Percentiles rank a stretch among this genome's conserved stretches.
phyloP scores from a whole-genome alignment of 2,888 invertebrate genomes.

The Scaptomyza reducta region DNA sequence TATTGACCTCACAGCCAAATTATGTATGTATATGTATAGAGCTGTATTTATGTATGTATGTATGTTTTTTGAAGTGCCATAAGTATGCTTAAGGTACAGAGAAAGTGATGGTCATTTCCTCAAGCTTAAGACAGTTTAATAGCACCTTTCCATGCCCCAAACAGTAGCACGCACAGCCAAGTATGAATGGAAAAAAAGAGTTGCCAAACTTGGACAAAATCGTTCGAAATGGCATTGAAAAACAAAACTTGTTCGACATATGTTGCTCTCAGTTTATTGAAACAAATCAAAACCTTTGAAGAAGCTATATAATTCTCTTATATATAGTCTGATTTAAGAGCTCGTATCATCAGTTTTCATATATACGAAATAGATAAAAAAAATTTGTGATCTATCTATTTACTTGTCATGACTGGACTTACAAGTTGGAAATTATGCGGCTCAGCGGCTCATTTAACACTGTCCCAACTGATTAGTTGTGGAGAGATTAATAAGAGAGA shows the following conservation, averaged over 20 bases:
- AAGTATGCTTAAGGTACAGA: constrained; percentile 28
- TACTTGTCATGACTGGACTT: constrained; percentile 19
- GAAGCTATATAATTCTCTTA: too few relatives aligned
- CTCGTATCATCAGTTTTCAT: too few relatives aligned
- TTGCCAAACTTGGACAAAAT: constrained; percentile 2
- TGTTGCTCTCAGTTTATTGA: too few relatives aligned
- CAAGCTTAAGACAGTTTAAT: constrained; percentile 52
- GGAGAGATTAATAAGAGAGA: constrained; percentile 14
- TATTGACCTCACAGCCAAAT: constrained; percentile 20
- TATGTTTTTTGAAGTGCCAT: constrained; percentile 20
- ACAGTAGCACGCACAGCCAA: neutral
- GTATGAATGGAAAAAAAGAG: neutral
- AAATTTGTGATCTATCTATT: too few relatives aligned
- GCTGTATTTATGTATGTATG: neutral
- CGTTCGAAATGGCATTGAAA: neutral
- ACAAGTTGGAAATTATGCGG: constrained; percentile 54
- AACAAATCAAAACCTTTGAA: too few relatives aligned
- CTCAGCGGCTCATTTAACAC: constrained; percentile 68
- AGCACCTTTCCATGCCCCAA: constrained; percentile 22
- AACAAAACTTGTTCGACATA: too few relatives aligned
- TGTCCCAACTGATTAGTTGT: constrained; percentile 50
- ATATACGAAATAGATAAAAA: too few relatives aligned
- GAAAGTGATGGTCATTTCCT: constrained; percentile 39
- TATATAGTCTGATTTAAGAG: too few relatives aligned
- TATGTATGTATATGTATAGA: too few relatives aligned